A percentile compares a stretch with the other conserved stretches of the same genome.
Conservation (phyloP, 2,797 vertebrate species). For the Gallinago stenura region DNA sequence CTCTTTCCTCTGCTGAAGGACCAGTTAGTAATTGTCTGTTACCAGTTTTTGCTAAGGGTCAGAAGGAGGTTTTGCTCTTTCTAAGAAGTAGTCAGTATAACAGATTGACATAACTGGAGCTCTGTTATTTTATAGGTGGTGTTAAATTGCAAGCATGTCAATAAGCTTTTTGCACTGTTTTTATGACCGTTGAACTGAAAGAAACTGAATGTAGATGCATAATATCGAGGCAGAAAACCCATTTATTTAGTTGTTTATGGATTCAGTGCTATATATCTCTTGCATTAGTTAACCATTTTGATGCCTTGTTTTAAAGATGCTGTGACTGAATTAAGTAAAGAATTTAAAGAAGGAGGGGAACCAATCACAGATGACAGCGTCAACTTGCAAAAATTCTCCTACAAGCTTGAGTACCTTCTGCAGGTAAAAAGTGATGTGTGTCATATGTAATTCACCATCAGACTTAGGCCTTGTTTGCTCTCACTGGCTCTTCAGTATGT, state of each 20-base stretch:
- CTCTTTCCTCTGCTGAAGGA: neutral
- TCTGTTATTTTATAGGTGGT: neutral
- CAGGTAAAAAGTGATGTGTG: constrained; percentile 83
- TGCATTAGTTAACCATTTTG: neutral
- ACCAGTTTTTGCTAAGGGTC: neutral
- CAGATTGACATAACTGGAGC: neutral
- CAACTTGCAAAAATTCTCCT: constrained; percentile 94
- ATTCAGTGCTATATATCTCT: neutral
- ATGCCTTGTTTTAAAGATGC: constrained; percentile 83
- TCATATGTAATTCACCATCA: neutral
- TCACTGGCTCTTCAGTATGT: neutral
- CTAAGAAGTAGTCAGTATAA: neutral
- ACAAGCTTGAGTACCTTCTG: constrained; percentile 95
- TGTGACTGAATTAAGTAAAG: constrained; percentile 89
- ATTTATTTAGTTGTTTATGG: neutral
- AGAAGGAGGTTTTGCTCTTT: neutral
- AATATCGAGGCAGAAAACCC: neutral
- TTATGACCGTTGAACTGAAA: neutral
- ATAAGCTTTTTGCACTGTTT: neutral
- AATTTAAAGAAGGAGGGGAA: constrained; percentile 91
- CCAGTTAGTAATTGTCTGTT: neutral
- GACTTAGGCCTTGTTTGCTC: neutral
- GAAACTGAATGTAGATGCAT: neutral
- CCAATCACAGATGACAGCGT: constrained; percentile 94
- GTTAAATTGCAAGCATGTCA: neutral